Base-by-base conservation (phyloP, 1,140 invertebrate species). In the Argopecten irradians region DNA sequence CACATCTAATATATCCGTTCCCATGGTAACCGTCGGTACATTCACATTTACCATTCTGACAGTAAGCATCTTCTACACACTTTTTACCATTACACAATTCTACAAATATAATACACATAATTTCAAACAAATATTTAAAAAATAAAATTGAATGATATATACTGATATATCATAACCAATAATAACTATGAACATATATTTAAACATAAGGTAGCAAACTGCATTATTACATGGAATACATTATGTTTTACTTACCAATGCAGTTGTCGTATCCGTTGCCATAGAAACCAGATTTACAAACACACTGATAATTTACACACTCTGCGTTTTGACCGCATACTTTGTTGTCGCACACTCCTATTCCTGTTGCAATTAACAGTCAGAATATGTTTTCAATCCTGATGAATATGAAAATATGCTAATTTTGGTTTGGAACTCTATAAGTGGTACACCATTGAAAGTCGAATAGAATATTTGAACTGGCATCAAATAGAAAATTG, bases 261-360 rank as follows among this genome's bases (percentile, higher is more conserved):
- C 87, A 88, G 34, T 88, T 14, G 8, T 16, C 46, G 33, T 43
- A 84, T 34, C 89, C 89, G n/a, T 89, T 84, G 28, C 89, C 86
- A 19, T 84, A 87, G 22, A 86, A 82, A 14, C 86, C 86, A 34
- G 32, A 14, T n/a, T 84, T 86, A 86, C 89, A 89, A 14, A 36
- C 34, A 84, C 83, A 87, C 5, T 55, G 39, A 84, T 36, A 34
- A n/a, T 86, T 87, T 34, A 46, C 34, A 83, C 89, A 89, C 3
- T 34, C 34, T 11, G 89, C 89, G 16, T 85, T 85, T 34, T 87
- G 55, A 11, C 55, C n/a, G 55, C 55, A 71, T n/a, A 71, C 55
- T 71, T 71, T 71, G 55, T 71, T 71, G n/a, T 71, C 55, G 22
- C 55, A 71, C 5, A 71, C 55, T 1, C 55, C 55, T 28, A 71